Percentiles rank a stretch among this genome's conserved stretches.
phyloP scores from a whole-genome alignment of 2,113 vertebrate species.

The Pseudorasbora parva region DNA sequence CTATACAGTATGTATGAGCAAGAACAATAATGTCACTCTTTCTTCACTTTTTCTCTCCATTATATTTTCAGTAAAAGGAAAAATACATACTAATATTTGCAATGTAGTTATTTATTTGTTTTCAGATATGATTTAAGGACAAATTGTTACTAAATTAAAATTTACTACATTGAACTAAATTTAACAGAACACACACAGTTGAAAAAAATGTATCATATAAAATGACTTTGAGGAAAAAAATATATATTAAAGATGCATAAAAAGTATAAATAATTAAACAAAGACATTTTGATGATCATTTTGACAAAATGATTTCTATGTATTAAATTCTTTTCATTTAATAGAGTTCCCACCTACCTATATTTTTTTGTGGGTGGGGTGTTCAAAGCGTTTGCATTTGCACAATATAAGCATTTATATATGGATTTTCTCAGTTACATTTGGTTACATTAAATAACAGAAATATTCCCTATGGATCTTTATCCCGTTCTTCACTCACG shows the following conservation, averaged over 20 bases:
- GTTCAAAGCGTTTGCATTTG: background rate
- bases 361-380: background rate
- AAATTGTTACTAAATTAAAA: background rate
- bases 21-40: background rate
- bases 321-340: background rate
- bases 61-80: background rate
- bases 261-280: background rate
- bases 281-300: too few species aligned
- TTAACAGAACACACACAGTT: background rate
- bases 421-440: background rate
- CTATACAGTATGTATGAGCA: background rate
- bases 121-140: background rate
- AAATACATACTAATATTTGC: background rate
- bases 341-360: too few species aligned
- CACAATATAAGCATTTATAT: background rate
- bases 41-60: background rate
- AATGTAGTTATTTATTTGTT: background rate
- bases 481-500: constrained; percentile 63
- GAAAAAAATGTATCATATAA: background rate
- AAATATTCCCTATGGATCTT: constrained; percentile 77
- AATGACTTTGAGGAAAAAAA: constrained; percentile 14
- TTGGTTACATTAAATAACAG: constrained; percentile 54
- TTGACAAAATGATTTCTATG: background rate
- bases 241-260: background rate
- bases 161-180: background rate